These are phyloP conservation scores for Amphimallon solstitiale DNA, from an alignment of 2,888 invertebrate genomes.

Conservation along the genomic window DNA sequence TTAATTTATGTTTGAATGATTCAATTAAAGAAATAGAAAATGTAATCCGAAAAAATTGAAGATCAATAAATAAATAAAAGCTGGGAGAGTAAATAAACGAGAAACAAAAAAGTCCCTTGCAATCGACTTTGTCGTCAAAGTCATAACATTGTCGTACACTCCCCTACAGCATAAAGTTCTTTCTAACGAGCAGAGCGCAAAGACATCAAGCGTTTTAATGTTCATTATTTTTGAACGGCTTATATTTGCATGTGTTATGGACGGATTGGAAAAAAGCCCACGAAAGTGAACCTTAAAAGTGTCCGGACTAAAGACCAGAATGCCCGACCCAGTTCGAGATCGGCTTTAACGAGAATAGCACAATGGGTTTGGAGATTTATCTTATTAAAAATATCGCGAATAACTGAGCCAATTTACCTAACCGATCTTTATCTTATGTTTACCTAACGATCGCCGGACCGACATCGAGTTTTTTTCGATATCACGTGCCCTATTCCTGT, in stretches of 20 bases:
- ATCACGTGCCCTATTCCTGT: constrained; percentile 20
- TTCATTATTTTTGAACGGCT: constrained; percentile 61
- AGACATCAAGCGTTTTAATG: constrained; percentile 62
- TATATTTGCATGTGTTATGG: constrained; percentile 59
- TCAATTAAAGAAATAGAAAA: background rate
- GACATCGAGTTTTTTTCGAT: constrained; percentile 17
- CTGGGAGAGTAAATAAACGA: background rate
- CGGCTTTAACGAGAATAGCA: constrained; percentile 57
- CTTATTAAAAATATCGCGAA: constrained; percentile 61
- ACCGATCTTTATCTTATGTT: constrained; percentile 60
- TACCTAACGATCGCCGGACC: constrained; percentile 52
- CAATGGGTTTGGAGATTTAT: constrained; percentile 60
- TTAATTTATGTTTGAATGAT: too few relatives aligned
- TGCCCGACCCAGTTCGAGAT: constrained; percentile 43
- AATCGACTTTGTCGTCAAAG: constrained; percentile 36
- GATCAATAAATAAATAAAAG: constrained; percentile 28
- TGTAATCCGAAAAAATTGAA: constrained; percentile 1
- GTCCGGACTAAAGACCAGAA: constrained; percentile 36
- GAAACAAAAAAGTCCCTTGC: background rate
- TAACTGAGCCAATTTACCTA: constrained; percentile 62
- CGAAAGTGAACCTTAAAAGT: constrained; percentile 44
- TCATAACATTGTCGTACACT: constrained; percentile 29
- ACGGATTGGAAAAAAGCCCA: constrained; percentile 41
- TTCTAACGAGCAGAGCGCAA: constrained; percentile 44
- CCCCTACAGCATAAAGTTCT: constrained; percentile 29